These are phyloP conservation scores for Euplexia lucipara DNA, from an alignment of 2,888 invertebrate species.

Conservation along the genomic window DNA sequence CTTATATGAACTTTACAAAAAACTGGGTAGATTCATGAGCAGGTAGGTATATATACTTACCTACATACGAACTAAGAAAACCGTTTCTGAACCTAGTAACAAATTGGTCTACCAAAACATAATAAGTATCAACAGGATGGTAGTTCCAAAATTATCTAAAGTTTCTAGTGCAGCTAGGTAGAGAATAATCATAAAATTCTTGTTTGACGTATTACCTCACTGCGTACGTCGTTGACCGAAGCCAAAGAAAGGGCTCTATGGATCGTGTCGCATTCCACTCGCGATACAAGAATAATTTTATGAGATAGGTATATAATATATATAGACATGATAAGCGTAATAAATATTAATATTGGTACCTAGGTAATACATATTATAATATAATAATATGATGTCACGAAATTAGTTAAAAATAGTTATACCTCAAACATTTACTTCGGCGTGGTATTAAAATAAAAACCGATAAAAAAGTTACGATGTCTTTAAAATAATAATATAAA, in stretches of 20 bases:
- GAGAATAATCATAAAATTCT: constrained; percentile 63
- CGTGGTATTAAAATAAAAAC: constrained; percentile 24
- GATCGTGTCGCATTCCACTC: constrained; percentile 46
- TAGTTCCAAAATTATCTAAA: constrained; percentile 56
- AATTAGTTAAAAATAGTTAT: constrained; percentile 21
- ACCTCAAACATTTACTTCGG: constrained; percentile 6
- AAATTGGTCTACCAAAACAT: not conserved
- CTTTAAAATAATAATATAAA: constrained; percentile 6
- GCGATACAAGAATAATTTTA: constrained; percentile 47
- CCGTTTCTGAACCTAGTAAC: not conserved
- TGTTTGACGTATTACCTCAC: constrained; percentile 63
- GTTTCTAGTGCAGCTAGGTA: constrained; percentile 46
- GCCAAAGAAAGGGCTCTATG: constrained; percentile 56
- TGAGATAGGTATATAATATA: constrained; percentile 47
- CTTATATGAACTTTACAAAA: too few relatives aligned
- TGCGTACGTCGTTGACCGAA: constrained; percentile 59
- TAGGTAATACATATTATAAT: not conserved
- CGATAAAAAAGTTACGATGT: constrained; percentile 21
- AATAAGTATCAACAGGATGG: constrained; percentile 59
- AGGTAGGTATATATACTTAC: not conserved
- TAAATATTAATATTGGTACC: not conserved
- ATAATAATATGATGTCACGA: constrained; percentile 9
- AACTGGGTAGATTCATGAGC: too few relatives aligned
- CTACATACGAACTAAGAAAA: not conserved
- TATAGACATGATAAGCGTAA: constrained; percentile 11